phyloP scores from a whole-genome alignment of 2,888 invertebrate species.

The Arrhopalites spinosus region DNA sequence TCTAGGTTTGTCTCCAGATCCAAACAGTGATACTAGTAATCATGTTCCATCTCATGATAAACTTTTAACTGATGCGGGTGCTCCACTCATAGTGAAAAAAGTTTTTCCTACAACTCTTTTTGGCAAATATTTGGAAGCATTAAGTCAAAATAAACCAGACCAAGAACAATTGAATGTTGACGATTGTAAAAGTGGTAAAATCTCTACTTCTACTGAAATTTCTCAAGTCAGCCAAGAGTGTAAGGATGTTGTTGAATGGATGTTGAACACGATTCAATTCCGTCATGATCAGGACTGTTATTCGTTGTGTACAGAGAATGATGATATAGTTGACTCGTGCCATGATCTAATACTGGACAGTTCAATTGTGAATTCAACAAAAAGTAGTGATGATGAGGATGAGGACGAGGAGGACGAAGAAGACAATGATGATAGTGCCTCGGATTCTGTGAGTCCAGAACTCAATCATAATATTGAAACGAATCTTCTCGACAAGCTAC shows the following conservation, averaged over 20 bases:
- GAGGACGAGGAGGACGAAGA: constrained; percentile 22
- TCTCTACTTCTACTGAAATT: constrained; percentile 3
- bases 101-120: constrained; percentile 17
- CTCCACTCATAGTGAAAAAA: constrained; percentile 17
- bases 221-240: constrained; percentile 14
- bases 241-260: constrained; percentile 35
- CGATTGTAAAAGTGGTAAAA: neutral
- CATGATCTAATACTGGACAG: neutral
- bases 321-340: constrained; percentile 5
- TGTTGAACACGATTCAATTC: constrained; percentile 22
- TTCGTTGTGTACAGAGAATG: constrained; percentile 4
- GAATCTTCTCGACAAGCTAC: neutral
- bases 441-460: neutral
- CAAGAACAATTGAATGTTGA: neutral
- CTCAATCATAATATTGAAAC: neutral
- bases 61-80: constrained; percentile 12
- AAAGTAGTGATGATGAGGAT: neutral
- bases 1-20: constrained; percentile 4
- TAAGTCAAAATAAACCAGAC: neutral
- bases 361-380: neutral
- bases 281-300: constrained; percentile 9
- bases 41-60: constrained; percentile 20
- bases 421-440: constrained; percentile 5
- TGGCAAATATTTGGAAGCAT: constrained; percentile 6
- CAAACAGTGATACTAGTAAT: neutral